Base-by-base conservation (phyloP, 1,140 invertebrate species). In the Papilio machaon region DNA sequence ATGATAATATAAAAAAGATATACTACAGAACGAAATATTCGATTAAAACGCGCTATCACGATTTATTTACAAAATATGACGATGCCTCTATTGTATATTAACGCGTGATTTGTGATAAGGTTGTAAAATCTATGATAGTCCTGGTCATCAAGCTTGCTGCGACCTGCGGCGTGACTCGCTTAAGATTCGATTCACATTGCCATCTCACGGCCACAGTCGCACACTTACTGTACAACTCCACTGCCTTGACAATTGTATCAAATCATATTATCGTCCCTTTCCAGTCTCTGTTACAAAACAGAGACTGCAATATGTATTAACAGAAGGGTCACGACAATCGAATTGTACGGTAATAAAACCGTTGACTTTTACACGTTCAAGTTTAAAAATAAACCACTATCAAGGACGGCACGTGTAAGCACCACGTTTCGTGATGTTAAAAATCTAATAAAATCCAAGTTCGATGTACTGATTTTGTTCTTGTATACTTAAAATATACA, bases 341-440 rank as follows among this genome's bases (percentile, higher is more conserved):
- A 52, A 17, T 17, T 58, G 13, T 15, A 47, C 78, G 49, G 47
- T 78, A 67, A 83, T 81, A 83, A 80, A 83, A 80, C 49, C 73
- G 77, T 77, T 80, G 80, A 80, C 77, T 82, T 83, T 83, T 74
- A 73, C 73, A 78, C 60, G 58, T 58, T 76, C 46, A 64, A 60
- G 75, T 76, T 82, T 81, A 77, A 76, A 70, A 76, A 81, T 70
- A 82, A 23, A 80, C 70, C 15, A 23, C 74, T 47, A 52, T 49
- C 74, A 76, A 76, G 74, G 74, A 76, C 74, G 74, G 47, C 74
- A 76, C 74, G 74, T 76, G 74, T 76, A 76, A 76, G 74, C 47
- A 76, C 74, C 47, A 30, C 46, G 74, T 76, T 76, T 76, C 23
- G 47, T n/a, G 74, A 76, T 76, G 74, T 49, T 70, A 76, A 76